Evolutionary conservation across 2,797 vertebrate genomes (phyloP), one percentile per base, ranked within the genome.

Genomic region (Myotis myotis): DNA sequence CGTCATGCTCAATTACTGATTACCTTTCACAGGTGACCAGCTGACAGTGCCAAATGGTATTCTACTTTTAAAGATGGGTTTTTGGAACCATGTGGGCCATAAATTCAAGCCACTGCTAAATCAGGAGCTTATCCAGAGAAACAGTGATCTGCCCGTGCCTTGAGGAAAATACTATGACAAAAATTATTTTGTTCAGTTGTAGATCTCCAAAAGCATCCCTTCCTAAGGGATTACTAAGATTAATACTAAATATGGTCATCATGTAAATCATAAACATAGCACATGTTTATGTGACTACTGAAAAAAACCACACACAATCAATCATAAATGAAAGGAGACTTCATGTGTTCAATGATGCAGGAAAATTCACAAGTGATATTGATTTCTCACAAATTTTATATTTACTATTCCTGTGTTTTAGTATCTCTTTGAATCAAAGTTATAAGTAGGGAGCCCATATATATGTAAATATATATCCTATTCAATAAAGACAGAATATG

Each of bases 1-100:
- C 0, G 6, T 79, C 62, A 94, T 0, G 2, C 4, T 25, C 30
- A 33, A 0, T 51, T 22, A 57, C n/a, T 0, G 5, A 41, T 0
- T 5, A 19, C 8, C 5, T 62, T 1, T 47, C 38, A 1, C 5
- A 11, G 1, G 41, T 25, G 25, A 33, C 30, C 23, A 8, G 28
- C 5, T 60, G 13, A 30, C 3, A 28, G 7, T 6, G 0, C 9
- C 33, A 88, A 82, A 57, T 30, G 16, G 47, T 7, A 82, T 51
- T 78, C n/a, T 57, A 15, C 57, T 44, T 55, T 62, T 62, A 81
- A 85, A 91, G 41, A 79, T 0, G 62, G 33, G 15, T 44, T 88
- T 76, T 62, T 7, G n/a, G 57, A 12, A 1, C n/a, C 20, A 16
- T 6, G 6, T 51, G 22, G 11, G 10, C 12, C n/a, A 38, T 49